These are phyloP conservation scores for Rhamnusium bicolor DNA, from an alignment of 2,888 invertebrate species.

Conservation along the genomic window DNA sequence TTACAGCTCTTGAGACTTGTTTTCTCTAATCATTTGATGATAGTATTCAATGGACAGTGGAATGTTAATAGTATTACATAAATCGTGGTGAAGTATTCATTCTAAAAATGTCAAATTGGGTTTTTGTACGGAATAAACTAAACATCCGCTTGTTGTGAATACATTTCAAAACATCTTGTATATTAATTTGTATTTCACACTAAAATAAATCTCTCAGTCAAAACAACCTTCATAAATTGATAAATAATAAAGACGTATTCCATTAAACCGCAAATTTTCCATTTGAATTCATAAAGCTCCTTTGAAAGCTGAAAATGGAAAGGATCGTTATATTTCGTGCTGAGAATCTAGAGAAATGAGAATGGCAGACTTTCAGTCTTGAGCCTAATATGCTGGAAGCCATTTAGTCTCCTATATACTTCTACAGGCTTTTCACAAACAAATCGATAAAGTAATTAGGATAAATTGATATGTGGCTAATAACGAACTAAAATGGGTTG, in stretches of 20 bases:
- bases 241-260: background rate
- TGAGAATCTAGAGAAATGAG: slow-evolving; percentile 13
- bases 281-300: slow-evolving; percentile 28
- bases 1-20: too few relatives aligned
- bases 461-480: background rate
- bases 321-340: slow-evolving; percentile 25
- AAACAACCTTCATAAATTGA: background rate
- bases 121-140: too few relatives aligned
- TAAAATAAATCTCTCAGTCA: too few relatives aligned
- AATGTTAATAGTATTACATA: too few relatives aligned
- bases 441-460: slow-evolving; percentile 10
- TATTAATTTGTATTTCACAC: too few relatives aligned
- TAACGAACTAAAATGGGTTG: slow-evolving; percentile 39
- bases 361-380: slow-evolving; percentile 19
- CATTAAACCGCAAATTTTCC: slow-evolving; percentile 22
- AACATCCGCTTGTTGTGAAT: too few relatives aligned
- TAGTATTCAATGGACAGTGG: too few relatives aligned
- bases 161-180: too few relatives aligned
- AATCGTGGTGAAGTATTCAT: too few relatives aligned
- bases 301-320: slow-evolving; percentile 30
- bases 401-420: slow-evolving; percentile 15
- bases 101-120: too few relatives aligned
- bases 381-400: background rate
- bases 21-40: too few relatives aligned
- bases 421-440: background rate